A percentile compares a stretch with the other conserved stretches of the same genome.
Conservation (phyloP, 2,113 vertebrate genomes). For the Percina caprodes region DNA sequence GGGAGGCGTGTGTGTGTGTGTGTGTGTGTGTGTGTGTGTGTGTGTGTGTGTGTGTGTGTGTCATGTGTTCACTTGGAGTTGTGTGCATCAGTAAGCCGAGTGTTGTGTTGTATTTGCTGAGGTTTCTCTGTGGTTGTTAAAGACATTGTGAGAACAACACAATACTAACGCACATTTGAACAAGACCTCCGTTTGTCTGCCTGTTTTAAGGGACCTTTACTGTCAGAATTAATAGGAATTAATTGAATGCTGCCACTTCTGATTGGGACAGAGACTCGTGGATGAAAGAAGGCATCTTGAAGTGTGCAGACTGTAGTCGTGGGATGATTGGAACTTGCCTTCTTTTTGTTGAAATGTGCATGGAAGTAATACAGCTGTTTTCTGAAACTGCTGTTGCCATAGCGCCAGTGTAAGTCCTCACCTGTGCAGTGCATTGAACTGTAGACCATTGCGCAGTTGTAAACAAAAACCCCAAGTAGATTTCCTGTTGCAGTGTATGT, state of each 20-base stretch:
- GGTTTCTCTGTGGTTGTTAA: not conserved
- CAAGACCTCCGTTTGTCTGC: not conserved
- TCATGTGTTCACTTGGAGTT: not conserved
- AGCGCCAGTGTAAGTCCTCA: not conserved
- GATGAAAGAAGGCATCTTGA: not conserved
- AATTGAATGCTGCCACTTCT: slow-evolving; percentile 20
- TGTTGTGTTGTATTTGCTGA: not conserved
- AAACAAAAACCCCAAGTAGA: no score
- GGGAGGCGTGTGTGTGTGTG: no score
- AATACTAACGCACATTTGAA: not conserved
- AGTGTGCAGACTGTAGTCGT: not conserved
- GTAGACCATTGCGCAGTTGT: no score
- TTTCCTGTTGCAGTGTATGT: no score
- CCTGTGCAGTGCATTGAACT: no score
- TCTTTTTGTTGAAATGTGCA: not conserved
- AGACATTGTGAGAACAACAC: not conserved
- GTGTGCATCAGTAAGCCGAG: not conserved
- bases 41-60: no score
- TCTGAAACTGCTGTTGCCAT: not conserved
- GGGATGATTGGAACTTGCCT: not conserved
- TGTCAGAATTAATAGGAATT: not conserved
- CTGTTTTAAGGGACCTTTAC: not conserved
- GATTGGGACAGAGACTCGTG: not conserved
- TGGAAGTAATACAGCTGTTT: not conserved
- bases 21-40: no score